phyloP scores from a whole-genome alignment of 2,797 vertebrate genomes.

The Pteropus rufus region DNA sequence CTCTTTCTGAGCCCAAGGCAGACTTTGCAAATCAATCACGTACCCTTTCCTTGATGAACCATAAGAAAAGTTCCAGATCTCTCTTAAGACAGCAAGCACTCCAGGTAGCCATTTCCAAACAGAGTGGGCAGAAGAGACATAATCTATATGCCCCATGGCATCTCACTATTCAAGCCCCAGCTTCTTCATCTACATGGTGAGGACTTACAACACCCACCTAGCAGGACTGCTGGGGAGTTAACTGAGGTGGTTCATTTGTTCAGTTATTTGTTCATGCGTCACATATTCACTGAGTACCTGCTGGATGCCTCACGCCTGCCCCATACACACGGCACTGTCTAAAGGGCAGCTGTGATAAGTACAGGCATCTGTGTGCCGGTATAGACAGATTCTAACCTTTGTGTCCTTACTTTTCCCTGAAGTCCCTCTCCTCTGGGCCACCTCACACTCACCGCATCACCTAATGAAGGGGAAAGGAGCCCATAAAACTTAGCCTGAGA shows the following conservation, averaged over 20 bases:
- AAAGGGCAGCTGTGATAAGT: background rate
- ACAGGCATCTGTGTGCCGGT: background rate
- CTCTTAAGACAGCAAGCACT: background rate
- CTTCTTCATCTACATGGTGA: background rate
- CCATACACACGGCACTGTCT: accelerated
- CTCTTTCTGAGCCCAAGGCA: background rate
- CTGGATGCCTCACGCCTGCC: background rate
- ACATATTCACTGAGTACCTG: background rate
- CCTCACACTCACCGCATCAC: background rate
- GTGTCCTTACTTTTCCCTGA: accelerated
- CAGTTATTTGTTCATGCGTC: background rate
- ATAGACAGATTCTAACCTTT: accelerated
- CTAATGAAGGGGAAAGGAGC: background rate
- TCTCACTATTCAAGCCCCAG: background rate
- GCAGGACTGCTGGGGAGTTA: background rate
- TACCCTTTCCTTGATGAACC: background rate
- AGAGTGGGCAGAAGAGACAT: background rate
- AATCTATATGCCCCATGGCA: background rate
- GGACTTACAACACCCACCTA: accelerated
- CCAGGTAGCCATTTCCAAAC: background rate
- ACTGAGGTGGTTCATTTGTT: background rate
- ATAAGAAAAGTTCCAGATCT: background rate
- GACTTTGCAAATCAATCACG: background rate
- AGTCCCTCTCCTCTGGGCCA: background rate
- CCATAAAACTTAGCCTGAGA: background rate